Conservation (phyloP, 2,797 vertebrate genomes). For the Urophycis tenuis region DNA sequence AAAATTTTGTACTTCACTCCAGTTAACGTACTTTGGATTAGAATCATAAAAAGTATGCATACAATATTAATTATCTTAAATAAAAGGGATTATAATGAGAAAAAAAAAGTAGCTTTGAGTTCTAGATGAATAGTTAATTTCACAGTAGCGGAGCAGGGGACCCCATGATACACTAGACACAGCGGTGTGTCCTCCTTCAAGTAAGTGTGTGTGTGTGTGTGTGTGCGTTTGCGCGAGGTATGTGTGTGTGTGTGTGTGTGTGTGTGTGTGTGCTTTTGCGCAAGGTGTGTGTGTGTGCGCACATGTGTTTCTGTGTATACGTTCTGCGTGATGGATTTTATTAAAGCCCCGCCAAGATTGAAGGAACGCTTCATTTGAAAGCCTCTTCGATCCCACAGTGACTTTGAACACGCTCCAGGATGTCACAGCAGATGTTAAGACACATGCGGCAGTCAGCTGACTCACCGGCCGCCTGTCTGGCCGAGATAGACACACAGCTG, state of each 20-base stretch:
- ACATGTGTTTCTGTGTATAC: background rate
- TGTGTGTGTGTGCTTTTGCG: background rate
- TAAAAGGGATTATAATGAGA: too few relatives aligned
- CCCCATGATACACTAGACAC: too few relatives aligned
- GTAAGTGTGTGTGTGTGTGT: background rate
- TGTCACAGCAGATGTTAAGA: constrained; percentile 4
- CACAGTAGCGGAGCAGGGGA: too few relatives aligned
- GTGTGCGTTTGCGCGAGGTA: too few relatives aligned
- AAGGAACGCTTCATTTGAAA: background rate
- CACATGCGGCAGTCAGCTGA: background rate
- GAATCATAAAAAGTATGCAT: too few relatives aligned
- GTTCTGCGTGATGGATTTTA: background rate
- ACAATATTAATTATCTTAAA: background rate
- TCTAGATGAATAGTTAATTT: too few relatives aligned
- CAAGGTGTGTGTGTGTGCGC: background rate
- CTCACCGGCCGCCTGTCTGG: too few relatives aligned
- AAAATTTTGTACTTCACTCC: too few relatives aligned
- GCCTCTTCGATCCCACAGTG: background rate
- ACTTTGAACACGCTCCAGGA: background rate
- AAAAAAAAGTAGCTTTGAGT: too few relatives aligned
- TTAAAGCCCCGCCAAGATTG: background rate
- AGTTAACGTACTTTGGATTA: too few relatives aligned
- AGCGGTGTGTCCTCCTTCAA: too few relatives aligned
- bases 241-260: background rate
- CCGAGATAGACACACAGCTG: background rate